Conservation (phyloP, 1,140 invertebrate genomes). For the Harpegnathos saltator region DNA sequence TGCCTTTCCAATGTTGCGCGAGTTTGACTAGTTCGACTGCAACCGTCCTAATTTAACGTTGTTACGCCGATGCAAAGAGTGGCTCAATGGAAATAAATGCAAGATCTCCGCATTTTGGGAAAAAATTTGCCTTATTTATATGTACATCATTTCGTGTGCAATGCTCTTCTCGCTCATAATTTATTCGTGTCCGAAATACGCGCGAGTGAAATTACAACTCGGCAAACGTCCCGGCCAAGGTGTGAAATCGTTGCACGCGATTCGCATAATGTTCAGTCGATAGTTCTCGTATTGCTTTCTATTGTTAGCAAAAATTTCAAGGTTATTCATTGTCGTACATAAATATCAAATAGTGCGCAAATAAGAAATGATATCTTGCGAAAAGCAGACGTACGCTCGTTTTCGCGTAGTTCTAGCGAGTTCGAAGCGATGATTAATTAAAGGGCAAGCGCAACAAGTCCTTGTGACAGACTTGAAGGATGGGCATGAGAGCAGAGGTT, state of each 20-base stretch:
- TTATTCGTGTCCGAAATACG: not conserved
- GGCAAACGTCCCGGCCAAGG: too few species aligned
- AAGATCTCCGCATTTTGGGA: not conserved
- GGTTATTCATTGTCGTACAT: not conserved
- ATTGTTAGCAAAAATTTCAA: too few species aligned
- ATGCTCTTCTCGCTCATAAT: not conserved
- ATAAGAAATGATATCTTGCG: not conserved
- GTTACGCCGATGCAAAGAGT: not conserved
- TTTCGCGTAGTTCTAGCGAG: not conserved
- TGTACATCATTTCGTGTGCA: not conserved
- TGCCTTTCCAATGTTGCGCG: not conserved
- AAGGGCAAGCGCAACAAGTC: slow-evolving; percentile 44
- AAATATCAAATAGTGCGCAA: not conserved
- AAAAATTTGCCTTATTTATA: not conserved
- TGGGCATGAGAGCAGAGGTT: not conserved
- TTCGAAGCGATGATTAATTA: slow-evolving; percentile 40
- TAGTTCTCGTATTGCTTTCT: too few species aligned
- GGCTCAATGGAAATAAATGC: not conserved
- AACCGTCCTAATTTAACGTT: not conserved
- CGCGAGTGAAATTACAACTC: too few species aligned
- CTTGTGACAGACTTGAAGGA: slow-evolving; percentile 26
- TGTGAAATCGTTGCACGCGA: too few species aligned
- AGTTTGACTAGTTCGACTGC: not conserved
- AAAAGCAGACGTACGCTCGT: not conserved
- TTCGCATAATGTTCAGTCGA: too few species aligned